Conservation (phyloP, 2,113 vertebrate species). For the Aix galericulata region DNA sequence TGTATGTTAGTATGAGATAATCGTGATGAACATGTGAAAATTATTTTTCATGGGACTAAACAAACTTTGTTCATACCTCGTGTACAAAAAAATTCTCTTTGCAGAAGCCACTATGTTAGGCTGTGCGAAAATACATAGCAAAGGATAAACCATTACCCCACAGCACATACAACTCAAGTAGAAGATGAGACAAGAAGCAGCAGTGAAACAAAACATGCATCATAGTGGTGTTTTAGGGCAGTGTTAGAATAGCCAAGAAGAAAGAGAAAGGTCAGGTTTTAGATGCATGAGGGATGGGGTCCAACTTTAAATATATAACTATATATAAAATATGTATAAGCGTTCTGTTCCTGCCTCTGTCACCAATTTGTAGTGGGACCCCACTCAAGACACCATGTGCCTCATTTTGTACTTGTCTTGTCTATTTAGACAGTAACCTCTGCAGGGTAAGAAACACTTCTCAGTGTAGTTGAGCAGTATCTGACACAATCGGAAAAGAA, state of each 20-base stretch:
- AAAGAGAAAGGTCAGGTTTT: neutral
- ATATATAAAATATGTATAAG: neutral
- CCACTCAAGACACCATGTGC: neutral
- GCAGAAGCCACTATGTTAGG: neutral
- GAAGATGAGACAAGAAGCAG: neutral
- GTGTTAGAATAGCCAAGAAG: neutral
- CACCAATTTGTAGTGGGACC: no score
- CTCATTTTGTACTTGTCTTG: neutral
- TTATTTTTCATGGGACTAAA: neutral
- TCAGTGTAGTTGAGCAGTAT: neutral
- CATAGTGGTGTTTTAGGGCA: neutral
- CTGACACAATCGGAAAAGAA: neutral
- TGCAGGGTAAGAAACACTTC: neutral
- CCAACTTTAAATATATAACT: neutral
- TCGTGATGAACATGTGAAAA: neutral
- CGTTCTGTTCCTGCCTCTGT: neutral
- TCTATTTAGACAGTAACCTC: neutral
- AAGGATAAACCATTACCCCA: neutral
- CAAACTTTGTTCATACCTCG: neutral
- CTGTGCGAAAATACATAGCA: neutral
- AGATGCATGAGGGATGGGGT: neutral
- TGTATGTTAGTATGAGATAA: neutral
- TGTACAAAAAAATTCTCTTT: neutral
- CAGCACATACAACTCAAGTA: neutral
- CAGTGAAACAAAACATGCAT: neutral